Conservation (phyloP, 2,797 vertebrate genomes). For the Etheostoma nigrum region DNA sequence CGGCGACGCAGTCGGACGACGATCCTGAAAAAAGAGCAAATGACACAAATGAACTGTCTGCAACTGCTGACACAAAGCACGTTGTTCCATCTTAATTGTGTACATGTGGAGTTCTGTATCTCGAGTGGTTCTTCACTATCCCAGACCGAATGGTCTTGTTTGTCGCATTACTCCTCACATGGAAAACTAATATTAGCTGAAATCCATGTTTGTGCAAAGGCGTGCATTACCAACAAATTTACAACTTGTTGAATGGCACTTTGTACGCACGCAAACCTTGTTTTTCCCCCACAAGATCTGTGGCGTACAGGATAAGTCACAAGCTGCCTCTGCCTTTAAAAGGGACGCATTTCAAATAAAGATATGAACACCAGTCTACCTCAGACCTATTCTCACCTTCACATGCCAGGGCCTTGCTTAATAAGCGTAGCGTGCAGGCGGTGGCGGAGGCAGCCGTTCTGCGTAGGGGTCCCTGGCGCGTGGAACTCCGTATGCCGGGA, state of each 20-base stretch:
- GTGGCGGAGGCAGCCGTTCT: slow-evolving; percentile 87
- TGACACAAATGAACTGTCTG: slow-evolving; percentile 81
- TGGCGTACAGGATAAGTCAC: slow-evolving; percentile 16
- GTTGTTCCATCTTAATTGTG: slow-evolving; percentile 39
- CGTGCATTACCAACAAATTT: slow-evolving; percentile 27
- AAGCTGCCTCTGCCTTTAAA: slow-evolving; percentile 49
- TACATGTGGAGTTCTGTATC: slow-evolving; percentile 11
- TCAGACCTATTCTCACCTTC: slow-evolving; percentile 85
- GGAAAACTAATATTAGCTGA: background rate
- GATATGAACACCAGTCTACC: slow-evolving; percentile 45
- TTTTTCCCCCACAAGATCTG: slow-evolving; percentile 10
- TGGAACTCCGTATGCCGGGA: slow-evolving; percentile 91
- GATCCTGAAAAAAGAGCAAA: slow-evolving; percentile 88
- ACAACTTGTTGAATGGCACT: background rate
- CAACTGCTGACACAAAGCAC: slow-evolving; percentile 55
- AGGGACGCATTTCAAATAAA: slow-evolving; percentile 37
- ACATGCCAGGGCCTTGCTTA: slow-evolving; percentile 78
- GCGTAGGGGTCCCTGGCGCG: slow-evolving; percentile 90
- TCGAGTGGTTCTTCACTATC: slow-evolving; percentile 19
- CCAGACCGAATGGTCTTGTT: slow-evolving; percentile 14
- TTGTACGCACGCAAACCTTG: slow-evolving; percentile 24
- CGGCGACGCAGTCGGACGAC: slow-evolving; percentile 82
- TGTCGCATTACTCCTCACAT: slow-evolving; percentile 6
- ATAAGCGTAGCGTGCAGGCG: slow-evolving; percentile 86
- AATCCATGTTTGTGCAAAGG: slow-evolving; percentile 7